Base-by-base conservation (phyloP, 2,797 vertebrate species). In the Chelon labrosus region DNA sequence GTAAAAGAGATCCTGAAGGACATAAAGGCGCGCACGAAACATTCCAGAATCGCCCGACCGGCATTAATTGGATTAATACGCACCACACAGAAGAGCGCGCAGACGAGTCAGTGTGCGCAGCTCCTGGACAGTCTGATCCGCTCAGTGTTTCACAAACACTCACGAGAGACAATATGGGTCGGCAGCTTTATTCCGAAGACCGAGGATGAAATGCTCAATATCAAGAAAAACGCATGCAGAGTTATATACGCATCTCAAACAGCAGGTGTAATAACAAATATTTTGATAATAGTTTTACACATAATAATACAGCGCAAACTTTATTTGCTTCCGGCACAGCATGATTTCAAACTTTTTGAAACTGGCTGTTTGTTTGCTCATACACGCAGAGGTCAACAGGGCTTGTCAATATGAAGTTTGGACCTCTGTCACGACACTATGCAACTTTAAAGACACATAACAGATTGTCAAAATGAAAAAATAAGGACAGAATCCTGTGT, bases 1-100 rank as follows among this genome's bases (percentile, higher is more conserved):
- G 6, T 94, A 4, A 89, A 82, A n/a, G 94, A 94, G 75, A 95
- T 95, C 35, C 25, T 96, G 27, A 95, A 92, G 70, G 95, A 96
- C 53, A 87, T 96, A 1, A 88, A 81, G 65, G 85, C 83, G 10
- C 93, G 94, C 1, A 90, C 90, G 2, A 92, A 84, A 78, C 86
- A 76, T 9, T 80, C 84, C 37, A 42, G 51, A 3, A 51, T 65
- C 19, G 11, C 54, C 17, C 63, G 59, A 0, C 93, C 94, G 2
- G 94, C 93, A 51, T 73, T 96, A 73, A 65, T 96, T 38, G 95
- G 94, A 77, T 91, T 96, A 73, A 74, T 95, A 38, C 77, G 76
- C 82, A 44, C 75, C 2, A 41, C n/a, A 3, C 49, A 57, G 55
- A 93, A 92, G 69, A 85, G 51, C 72, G 68, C 65, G 0, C 87